Percentiles rank a stretch among this genome's conserved stretches.
Evolutionary conservation across 2,888 invertebrate species (phyloP).

Genomic region (Cactoblastis cactorum): DNA sequence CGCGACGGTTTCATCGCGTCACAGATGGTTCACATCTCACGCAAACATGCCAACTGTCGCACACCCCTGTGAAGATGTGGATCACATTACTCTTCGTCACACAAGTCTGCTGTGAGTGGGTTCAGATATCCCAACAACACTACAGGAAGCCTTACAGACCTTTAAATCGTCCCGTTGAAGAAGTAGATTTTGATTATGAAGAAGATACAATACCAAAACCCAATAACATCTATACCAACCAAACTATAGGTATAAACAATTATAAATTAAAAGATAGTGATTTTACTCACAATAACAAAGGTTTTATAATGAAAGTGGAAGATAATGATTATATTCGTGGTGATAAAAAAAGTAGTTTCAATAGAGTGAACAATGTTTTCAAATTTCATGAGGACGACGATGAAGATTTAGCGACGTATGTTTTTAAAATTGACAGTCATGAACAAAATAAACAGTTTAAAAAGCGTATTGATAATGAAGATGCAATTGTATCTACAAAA

Average conservation of each 20-base stretch:
- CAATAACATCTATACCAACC: conserved; percentile 38
- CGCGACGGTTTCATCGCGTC: conserved; percentile 29
- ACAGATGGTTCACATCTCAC: conserved; percentile 41
- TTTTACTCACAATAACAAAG: conserved; percentile 20
- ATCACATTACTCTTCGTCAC: conserved; percentile 38
- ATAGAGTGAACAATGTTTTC: neutral
- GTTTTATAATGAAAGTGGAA: conserved; percentile 26
- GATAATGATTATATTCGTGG: neutral
- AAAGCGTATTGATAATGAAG: neutral
- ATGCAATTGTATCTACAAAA: neutral
- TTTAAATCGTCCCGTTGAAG: conserved; percentile 19
- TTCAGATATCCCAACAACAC: conserved; percentile 64
- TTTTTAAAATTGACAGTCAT: neutral
- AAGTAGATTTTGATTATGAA: conserved; percentile 6
- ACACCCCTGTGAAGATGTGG: conserved; percentile 29
- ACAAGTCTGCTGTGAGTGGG: conserved; percentile 53
- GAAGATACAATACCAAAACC: conserved; percentile 24
- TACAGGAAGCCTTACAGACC: conserved; percentile 41
- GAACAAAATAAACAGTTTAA: neutral
- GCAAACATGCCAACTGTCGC: conserved; percentile 22
- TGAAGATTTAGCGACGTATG: neutral
- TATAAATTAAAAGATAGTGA: conserved; percentile 23
- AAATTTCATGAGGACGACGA: neutral
- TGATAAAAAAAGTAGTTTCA: neutral
- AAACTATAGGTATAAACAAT: conserved; percentile 38